phyloP scores from a whole-genome alignment of 2,113 vertebrate species.

The Gobius niger region DNA sequence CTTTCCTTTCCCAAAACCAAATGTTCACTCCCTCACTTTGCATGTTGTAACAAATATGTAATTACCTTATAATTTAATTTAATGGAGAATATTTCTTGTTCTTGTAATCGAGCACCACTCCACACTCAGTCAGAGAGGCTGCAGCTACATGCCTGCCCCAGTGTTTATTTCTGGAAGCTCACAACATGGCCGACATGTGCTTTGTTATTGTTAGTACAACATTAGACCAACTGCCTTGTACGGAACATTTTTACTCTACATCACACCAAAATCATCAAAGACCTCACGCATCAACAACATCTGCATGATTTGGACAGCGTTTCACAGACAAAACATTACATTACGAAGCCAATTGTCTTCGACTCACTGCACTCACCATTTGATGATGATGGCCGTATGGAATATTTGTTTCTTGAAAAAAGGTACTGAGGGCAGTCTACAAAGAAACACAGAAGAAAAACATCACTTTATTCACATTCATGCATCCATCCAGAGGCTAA shows the following conservation, averaged over 20 bases:
- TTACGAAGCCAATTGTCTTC: neutral
- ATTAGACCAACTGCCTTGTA: slow-evolving; percentile 51
- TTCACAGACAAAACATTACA: slow-evolving; percentile 3
- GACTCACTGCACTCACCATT: slow-evolving; percentile 87
- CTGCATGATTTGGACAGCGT: neutral
- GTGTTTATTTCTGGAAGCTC: slow-evolving; percentile 82
- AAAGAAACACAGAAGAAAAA: slow-evolving; percentile 42
- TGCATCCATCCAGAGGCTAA: neutral
- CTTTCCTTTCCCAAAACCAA: slow-evolving; percentile 26
- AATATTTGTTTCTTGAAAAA: slow-evolving; percentile 98
- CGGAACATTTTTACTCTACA: slow-evolving; percentile 20
- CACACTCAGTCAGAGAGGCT: slow-evolving; percentile 23
- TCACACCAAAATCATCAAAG: slow-evolving; percentile 14
- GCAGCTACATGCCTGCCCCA: slow-evolving; percentile 66
- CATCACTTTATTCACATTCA: neutral
- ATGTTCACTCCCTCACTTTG: slow-evolving; percentile 12
- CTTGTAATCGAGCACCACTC: neutral
- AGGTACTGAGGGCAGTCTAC: slow-evolving; percentile 96
- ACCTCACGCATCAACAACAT: slow-evolving; percentile 3
- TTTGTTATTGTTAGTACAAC: slow-evolving; percentile 80
- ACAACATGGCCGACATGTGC: slow-evolving; percentile 84
- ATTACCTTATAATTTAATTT: neutral
- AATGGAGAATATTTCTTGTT: slow-evolving; percentile 1
- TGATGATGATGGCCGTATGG: slow-evolving; percentile 97
- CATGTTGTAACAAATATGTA: slow-evolving; percentile 12